A percentile compares a stretch with the other conserved stretches of the same genome.
Conservation (phyloP, 1,140 invertebrate genomes). For the Drosophila paulistorum region DNA sequence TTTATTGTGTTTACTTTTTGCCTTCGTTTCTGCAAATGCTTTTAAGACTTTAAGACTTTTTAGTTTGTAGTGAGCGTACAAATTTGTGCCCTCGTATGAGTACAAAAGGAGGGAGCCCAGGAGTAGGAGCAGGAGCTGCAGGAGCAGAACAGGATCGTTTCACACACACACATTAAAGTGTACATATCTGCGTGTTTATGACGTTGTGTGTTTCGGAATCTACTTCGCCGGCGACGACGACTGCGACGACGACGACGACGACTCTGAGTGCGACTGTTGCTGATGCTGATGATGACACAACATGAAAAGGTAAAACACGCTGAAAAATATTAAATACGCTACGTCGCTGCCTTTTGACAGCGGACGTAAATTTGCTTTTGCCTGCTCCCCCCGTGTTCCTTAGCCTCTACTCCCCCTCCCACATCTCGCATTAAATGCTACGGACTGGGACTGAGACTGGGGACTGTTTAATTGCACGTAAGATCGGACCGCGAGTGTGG, state of each 20-base stretch:
- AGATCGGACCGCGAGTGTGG: conserved; percentile 44
- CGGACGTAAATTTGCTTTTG: conserved; percentile 82
- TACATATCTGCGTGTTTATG: conserved; percentile 23
- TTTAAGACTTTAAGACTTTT: conserved; percentile 82
- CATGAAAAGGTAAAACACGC: conserved; percentile 82
- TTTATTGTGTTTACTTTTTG: conserved; percentile 81
- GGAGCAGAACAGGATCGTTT: conserved; percentile 67
- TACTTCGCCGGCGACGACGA: conserved; percentile 16
- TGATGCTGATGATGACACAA: conserved; percentile 82
- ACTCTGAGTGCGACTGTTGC: conserved; percentile 25
- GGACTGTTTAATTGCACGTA: conserved; percentile 79
- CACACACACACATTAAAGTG: background rate
- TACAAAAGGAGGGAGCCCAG: background rate
- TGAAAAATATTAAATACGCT: conserved; percentile 83
- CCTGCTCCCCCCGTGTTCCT: conserved; percentile 17
- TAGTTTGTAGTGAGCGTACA: conserved; percentile 80
- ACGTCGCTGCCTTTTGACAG: conserved; percentile 81
- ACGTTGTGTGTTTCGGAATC: conserved; percentile 44
- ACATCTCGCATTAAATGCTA: background rate
- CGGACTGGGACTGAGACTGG: conserved; percentile 29
- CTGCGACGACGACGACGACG: conserved; percentile 16
- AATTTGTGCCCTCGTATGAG: conserved; percentile 56
- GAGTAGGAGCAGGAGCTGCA: conserved; percentile 22
- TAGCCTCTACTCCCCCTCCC: background rate
- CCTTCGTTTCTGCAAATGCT: conserved; percentile 80